Conservation (phyloP, 2,888 invertebrate genomes). For the Netelia melanura region DNA sequence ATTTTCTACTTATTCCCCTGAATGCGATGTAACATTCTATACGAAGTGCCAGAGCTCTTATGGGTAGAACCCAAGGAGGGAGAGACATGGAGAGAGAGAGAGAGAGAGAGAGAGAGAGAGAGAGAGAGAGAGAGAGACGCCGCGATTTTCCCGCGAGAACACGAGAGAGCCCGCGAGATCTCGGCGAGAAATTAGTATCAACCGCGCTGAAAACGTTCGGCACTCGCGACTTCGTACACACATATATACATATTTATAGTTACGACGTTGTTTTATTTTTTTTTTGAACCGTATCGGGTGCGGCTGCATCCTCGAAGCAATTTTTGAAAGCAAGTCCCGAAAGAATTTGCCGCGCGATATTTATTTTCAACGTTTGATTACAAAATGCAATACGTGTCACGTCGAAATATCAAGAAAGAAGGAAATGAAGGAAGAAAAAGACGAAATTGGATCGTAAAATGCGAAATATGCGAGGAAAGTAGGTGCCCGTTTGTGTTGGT, state of each 20-base stretch:
- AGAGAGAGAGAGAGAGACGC: constrained; percentile 28
- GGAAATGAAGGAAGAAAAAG: not conserved
- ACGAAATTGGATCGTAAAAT: constrained; percentile 19
- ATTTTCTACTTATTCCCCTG: constrained; percentile 61
- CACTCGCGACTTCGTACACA: constrained; percentile 31
- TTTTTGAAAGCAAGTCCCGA: no score
- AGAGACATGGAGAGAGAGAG: constrained; percentile 5
- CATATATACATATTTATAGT: not conserved
- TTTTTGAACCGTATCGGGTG: not conserved
- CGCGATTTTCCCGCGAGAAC: constrained; percentile 63
- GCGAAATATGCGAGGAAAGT: constrained; percentile 28
- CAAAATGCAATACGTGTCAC: constrained; percentile 5
- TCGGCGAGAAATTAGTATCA: constrained; percentile 60
- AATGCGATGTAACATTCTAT: constrained; percentile 51
- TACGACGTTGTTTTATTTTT: not conserved
- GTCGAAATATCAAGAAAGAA: not conserved
- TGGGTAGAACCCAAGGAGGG: not conserved
- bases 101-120: constrained; percentile 18
- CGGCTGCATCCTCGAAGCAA: no score
- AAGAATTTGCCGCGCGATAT: no score
- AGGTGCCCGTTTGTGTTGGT: not conserved
- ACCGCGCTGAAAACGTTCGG: constrained; percentile 69
- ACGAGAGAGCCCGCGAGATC: constrained; percentile 39
- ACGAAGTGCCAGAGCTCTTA: not conserved
- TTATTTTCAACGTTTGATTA: not conserved